Evolutionary conservation across 2,888 invertebrate genomes (phyloP), one percentile per base, ranked within the genome.

Genomic region (Lissocephala sabroskyi): DNA sequence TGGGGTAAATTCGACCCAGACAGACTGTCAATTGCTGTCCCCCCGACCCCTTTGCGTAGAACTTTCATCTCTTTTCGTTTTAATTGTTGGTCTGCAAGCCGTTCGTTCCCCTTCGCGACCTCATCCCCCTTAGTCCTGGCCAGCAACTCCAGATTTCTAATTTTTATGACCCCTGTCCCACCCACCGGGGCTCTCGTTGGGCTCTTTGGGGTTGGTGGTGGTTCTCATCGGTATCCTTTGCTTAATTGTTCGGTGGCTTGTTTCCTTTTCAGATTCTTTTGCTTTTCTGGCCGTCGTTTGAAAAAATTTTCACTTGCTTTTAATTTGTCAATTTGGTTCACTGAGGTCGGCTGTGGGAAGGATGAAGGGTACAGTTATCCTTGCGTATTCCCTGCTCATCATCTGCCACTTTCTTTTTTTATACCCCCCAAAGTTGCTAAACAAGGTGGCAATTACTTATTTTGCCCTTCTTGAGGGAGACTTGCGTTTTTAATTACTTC

Each of bases 401-500:
- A 55, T 43, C 37, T 19, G 37, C 17, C 26, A 32, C 47, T 39
- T 41, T 40, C 62, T 68, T 73, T 68, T 47, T 56, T 76, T 65
- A 68, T 68, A 74, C 74, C 65, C 65, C 64, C 50, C 46, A 59
- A 55, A 68, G 62, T 66, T 64, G 49, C 54, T 42, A 45, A 60
- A 78, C 64, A 78, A 71, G 76, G 73, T 78, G 76, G 68, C 68
- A 73, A 78, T 73, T 73, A 75, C 71, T 71, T 75, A 71, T 62
- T 74, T 74, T 52, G 67, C 52, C 52, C 48, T 53, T 52, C 41
- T 28, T n/a, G n/a, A n/a, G n/a, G 19, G 11, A 49, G 54, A 56
- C 51, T 65, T 52, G 56, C 39, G 49, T 65, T 60, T n/a, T 62
- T 71, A 74, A 75, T 77, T 68, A 56, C 53, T 60, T 52, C 35